Percentiles rank a stretch among this genome's conserved stretches.
Conservation (phyloP, 2,797 vertebrate genomes). For the Channa striata region DNA sequence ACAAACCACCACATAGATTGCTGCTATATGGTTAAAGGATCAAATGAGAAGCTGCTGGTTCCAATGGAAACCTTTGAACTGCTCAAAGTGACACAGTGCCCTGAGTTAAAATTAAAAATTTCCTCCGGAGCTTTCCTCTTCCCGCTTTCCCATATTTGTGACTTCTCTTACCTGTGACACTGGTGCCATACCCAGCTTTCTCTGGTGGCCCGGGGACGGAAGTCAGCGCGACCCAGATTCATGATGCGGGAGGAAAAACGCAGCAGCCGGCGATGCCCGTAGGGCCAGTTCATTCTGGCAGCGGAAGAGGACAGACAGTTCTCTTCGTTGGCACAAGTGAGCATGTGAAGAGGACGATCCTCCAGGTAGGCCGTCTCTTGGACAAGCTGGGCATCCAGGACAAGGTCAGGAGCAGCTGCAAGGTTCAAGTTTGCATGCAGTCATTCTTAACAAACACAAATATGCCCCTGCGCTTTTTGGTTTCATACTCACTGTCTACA, state of each 20-base stretch:
- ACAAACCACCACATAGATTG: conserved; percentile 24
- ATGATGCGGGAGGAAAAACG: conserved; percentile 97
- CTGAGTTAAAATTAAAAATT: neutral
- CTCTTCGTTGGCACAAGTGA: conserved; percentile 95
- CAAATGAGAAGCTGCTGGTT: conserved; percentile 28
- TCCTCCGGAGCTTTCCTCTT: neutral
- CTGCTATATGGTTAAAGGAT: conserved; percentile 9
- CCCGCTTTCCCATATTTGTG: neutral
- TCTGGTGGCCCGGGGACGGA: conserved; percentile 88
- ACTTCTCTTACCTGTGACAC: conserved; percentile 90
- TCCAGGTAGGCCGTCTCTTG: conserved; percentile 96
- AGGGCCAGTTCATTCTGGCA: conserved; percentile 92
- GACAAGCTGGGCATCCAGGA: conserved; percentile 92
- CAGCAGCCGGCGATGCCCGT: conserved; percentile 93
- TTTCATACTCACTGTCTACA: conserved; percentile 87
- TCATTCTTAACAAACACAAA: neutral
- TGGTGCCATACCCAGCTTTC: conserved; percentile 97
- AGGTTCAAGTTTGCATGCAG: conserved; percentile 4
- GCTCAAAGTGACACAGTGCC: neutral
- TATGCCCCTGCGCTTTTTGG: neutral
- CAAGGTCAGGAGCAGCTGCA: conserved; percentile 92
- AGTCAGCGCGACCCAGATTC: conserved; percentile 94
- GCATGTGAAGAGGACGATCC: conserved; percentile 92
- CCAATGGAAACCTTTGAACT: conserved; percentile 26
- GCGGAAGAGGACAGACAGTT: conserved; percentile 94